Conservation (phyloP, 2,113 vertebrate species). For the Pterocles burchelli region DNA sequence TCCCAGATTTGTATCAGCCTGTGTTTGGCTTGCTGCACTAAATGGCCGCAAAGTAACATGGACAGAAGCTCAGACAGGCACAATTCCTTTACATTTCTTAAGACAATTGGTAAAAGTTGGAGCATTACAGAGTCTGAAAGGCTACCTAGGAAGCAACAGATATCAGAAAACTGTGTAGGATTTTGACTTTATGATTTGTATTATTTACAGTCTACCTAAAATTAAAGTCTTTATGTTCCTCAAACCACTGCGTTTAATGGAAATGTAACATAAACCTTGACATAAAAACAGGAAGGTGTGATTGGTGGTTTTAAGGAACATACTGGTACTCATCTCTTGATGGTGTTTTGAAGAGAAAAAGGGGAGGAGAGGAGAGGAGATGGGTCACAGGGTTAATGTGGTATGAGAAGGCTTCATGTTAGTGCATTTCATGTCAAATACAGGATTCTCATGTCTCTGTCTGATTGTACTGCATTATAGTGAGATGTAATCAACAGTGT, state of each 20-base stretch:
- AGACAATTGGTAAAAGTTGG: neutral
- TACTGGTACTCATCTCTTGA: neutral
- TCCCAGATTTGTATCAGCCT: neutral
- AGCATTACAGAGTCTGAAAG: neutral
- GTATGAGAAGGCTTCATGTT: neutral
- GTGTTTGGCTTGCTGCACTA: neutral
- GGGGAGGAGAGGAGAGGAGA: neutral
- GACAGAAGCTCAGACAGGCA: neutral
- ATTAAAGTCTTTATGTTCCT: neutral
- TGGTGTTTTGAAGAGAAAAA: neutral
- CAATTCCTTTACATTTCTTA: fast-evolving
- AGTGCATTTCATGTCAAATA: neutral
- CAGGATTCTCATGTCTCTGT: neutral
- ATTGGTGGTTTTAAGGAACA: neutral
- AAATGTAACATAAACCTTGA: neutral
- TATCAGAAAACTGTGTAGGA: neutral
- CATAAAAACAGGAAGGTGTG: neutral
- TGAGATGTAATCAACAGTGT: neutral
- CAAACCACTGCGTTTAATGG: neutral
- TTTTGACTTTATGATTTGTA: neutral
- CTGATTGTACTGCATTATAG: neutral
- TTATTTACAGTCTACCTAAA: neutral
- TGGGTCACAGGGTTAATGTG: neutral
- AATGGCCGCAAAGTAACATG: neutral
- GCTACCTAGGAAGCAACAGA: neutral